Percentiles rank a stretch among this genome's conserved stretches.
Evolutionary conservation across 2,797 vertebrate genomes (phyloP).

Genomic region (Selene dorsalis): DNA sequence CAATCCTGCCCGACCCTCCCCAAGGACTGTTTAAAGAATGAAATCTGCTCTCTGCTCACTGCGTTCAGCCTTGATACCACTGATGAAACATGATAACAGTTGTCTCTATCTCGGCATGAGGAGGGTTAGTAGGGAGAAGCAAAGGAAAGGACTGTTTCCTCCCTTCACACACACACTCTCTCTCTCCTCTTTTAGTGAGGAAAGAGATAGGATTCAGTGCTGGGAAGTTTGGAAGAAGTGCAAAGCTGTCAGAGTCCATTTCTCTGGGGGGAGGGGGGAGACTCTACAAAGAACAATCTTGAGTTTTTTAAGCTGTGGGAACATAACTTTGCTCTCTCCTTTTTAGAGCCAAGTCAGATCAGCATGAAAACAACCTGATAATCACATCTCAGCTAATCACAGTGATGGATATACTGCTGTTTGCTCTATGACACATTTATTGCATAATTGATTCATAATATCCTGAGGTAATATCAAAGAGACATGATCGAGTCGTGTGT

Average conservation of each 20-base stretch:
- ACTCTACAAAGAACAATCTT: not conserved
- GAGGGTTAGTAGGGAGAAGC: conserved; percentile 16
- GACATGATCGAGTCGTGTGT: not conserved
- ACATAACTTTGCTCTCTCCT: not conserved
- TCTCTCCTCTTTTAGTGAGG: not conserved
- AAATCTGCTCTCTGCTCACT: conserved; percentile 48
- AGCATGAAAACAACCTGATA: conserved; percentile 1
- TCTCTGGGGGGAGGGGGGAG: not conserved
- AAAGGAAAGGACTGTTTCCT: conserved; percentile 34
- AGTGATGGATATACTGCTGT: conserved; percentile 8
- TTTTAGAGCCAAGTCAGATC: not conserved
- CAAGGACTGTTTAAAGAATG: conserved; percentile 48
- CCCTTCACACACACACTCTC: not conserved
- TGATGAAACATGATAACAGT: conserved; percentile 49
- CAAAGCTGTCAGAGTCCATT: conserved; percentile 23
- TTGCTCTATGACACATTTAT: conserved; percentile 22
- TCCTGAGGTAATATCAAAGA: conserved; percentile 21
- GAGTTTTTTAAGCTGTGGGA: not conserved
- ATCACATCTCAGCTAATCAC: conserved; percentile 1
- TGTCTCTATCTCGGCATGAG: conserved; percentile 30
- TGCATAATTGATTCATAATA: conserved; percentile 18
- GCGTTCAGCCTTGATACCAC: conserved; percentile 34
- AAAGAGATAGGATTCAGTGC: conserved; percentile 3
- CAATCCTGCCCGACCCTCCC: conserved; percentile 15
- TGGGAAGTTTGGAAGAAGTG: not conserved